phyloP scores from a whole-genome alignment of 2,888 invertebrate genomes.

The Trichopria drosophilae region DNA sequence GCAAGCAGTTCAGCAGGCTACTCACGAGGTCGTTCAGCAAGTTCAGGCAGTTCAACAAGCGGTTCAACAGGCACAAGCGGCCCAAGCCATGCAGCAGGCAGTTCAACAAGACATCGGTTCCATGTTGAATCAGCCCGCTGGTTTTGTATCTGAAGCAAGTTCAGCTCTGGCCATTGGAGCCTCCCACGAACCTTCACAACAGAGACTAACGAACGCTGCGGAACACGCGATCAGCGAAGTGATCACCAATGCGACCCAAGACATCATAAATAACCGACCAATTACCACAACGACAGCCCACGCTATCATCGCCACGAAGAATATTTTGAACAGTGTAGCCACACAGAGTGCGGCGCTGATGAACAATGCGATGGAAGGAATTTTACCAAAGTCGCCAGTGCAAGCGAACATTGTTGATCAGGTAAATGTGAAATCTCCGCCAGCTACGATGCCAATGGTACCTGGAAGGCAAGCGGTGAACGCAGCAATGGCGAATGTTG shows the following conservation, averaged over 20 bases:
- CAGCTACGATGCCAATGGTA: conserved; percentile 39
- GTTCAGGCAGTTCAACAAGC: conserved; percentile 56
- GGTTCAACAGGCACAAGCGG: conserved; percentile 56
- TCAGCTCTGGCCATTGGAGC: conserved; percentile 54
- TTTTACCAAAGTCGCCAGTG: conserved; percentile 51
- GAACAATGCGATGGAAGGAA: conserved; percentile 55
- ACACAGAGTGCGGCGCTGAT: conserved; percentile 55
- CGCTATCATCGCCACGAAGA: conserved; percentile 57
- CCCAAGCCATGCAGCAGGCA: conserved; percentile 56
- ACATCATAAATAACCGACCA: conserved; percentile 55
- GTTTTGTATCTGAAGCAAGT: conserved; percentile 55
- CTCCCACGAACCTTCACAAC: conserved; percentile 53
- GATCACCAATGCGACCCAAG: conserved; percentile 55
- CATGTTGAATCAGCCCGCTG: conserved; percentile 53
- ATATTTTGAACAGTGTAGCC: conserved; percentile 54
- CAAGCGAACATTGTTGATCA: conserved; percentile 49
- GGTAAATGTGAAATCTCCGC: conserved; percentile 50
- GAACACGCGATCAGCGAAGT: conserved; percentile 56
- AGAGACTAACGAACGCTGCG: conserved; percentile 53
- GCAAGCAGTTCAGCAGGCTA: conserved; percentile 53
- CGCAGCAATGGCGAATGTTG: no score
- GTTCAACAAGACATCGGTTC: conserved; percentile 57
- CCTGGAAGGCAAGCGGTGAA: conserved; percentile 41
- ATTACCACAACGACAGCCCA: conserved; percentile 56
- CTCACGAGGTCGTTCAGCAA: conserved; percentile 54